Conservation (phyloP, 2,888 invertebrate species). For the Biston betularia region DNA sequence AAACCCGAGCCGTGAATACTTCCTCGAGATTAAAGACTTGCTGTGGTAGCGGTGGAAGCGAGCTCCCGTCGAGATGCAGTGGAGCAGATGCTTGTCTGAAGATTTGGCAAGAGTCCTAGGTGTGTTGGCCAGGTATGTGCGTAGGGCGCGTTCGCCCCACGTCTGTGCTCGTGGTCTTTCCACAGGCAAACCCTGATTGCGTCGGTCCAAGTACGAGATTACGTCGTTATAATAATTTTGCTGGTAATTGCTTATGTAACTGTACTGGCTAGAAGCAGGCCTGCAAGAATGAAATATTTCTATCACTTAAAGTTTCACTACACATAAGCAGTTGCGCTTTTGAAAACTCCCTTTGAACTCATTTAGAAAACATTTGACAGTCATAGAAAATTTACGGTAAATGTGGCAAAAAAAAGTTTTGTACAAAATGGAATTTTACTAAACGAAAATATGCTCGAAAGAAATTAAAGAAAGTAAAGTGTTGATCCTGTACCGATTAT, state of each 20-base stretch:
- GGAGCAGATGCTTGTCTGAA: slow-evolving; percentile 86
- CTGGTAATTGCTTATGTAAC: slow-evolving; percentile 93
- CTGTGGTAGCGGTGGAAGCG: slow-evolving; percentile 91
- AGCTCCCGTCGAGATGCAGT: slow-evolving; percentile 88
- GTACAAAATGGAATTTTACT: too few species aligned
- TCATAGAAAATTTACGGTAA: neutral
- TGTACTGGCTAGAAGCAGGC: slow-evolving; percentile 93
- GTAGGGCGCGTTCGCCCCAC: slow-evolving; percentile 93
- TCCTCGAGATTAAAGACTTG: slow-evolving; percentile 91
- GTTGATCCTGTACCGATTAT: neutral
- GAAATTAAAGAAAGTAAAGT: neutral
- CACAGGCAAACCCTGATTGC: slow-evolving; percentile 88
- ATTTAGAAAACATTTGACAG: too few species aligned
- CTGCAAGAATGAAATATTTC: slow-evolving; percentile 71
- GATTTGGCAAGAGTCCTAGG: slow-evolving; percentile 90
- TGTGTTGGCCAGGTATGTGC: slow-evolving; percentile 89
- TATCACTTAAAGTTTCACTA: neutral
- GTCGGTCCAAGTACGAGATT: slow-evolving; percentile 92
- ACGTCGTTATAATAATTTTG: slow-evolving; percentile 95
- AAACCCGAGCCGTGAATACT: slow-evolving; percentile 88
- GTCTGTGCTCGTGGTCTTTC: slow-evolving; percentile 93
- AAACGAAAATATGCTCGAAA: too few species aligned
- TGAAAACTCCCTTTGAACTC: neutral
- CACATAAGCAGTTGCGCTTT: neutral
- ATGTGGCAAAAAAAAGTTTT: neutral